These are phyloP conservation scores for Crotalus helleri DNA, from an alignment of 2,113 vertebrate species.

Conservation along the genomic window DNA sequence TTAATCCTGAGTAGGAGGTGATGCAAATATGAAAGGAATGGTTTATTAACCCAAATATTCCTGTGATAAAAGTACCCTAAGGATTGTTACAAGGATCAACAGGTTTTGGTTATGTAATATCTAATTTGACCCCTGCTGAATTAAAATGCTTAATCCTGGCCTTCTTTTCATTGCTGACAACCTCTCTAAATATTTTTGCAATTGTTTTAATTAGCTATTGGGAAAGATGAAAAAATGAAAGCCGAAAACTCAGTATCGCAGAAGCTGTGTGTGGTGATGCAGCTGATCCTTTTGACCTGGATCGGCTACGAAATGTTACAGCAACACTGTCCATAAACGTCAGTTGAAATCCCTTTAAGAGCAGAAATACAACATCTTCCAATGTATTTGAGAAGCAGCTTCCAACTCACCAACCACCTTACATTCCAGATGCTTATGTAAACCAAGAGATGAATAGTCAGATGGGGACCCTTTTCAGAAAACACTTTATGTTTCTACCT, in stretches of 20 bases:
- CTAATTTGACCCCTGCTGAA: not conserved
- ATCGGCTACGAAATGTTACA: slow-evolving; percentile 13
- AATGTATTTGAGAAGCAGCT: not conserved
- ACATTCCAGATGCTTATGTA: not conserved
- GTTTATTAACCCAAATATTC: not conserved
- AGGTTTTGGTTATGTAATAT: not conserved
- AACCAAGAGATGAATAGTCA: not conserved
- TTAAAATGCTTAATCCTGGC: not conserved
- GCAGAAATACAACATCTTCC: not conserved
- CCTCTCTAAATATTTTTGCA: not conserved
- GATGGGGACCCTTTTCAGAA: not conserved
- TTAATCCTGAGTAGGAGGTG: not conserved
- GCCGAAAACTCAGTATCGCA: slow-evolving; percentile 14
- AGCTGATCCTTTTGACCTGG: slow-evolving; percentile 8
- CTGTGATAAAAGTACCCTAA: not conserved
- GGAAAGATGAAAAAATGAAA: slow-evolving; percentile 19
- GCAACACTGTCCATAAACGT: slow-evolving; percentile 24
- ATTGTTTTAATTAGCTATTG: not conserved
- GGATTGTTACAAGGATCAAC: not conserved
- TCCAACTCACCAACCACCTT: not conserved
- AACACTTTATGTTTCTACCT: not conserved
- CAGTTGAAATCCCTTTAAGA: not conserved
- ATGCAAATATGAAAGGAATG: not conserved
- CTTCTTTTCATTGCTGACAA: not conserved
- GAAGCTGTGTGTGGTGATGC: slow-evolving; percentile 30